Evolutionary conservation across 2,113 vertebrate genomes (phyloP).

Genomic region (Pungitius pungitius): DNA sequence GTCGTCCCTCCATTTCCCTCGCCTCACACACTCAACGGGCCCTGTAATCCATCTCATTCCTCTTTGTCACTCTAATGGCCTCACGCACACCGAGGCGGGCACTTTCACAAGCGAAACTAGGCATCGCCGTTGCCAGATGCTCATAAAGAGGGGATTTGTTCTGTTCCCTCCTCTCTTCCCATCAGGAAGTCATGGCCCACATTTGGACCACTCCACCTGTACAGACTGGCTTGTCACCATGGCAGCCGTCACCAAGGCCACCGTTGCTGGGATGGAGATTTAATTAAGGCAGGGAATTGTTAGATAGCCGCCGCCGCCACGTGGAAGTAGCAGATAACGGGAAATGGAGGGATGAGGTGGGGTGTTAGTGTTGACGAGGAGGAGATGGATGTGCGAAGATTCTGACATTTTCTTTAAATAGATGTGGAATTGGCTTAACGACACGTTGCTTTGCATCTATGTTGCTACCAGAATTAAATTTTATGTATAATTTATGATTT

Average conservation of each 20-base stretch:
- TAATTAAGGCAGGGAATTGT: conserved; percentile 73
- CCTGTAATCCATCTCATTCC: conserved; percentile 63
- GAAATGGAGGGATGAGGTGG: conserved; percentile 48
- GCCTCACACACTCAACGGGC: conserved; percentile 42
- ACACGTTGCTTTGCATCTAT: conserved; percentile 4
- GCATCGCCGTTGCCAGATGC: conserved; percentile 53
- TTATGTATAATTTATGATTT: too few relatives aligned
- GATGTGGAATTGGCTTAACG: background rate
- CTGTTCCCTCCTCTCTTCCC: conserved; percentile 67
- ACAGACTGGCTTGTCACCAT: conserved; percentile 77
- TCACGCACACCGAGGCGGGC: conserved; percentile 45
- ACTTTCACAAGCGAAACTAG: conserved; percentile 63
- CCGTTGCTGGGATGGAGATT: conserved; percentile 69
- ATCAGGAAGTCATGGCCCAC: conserved; percentile 69
- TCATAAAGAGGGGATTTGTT: conserved; percentile 75
- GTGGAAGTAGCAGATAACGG: conserved; percentile 69
- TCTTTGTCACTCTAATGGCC: conserved; percentile 46
- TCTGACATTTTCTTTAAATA: conserved; percentile 21
- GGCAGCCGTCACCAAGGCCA: conserved; percentile 77
- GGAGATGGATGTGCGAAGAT: conserved; percentile 32
- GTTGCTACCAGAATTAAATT: background rate
- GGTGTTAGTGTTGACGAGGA: conserved; percentile 47
- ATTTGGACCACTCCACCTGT: conserved; percentile 79
- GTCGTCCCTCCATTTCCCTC: conserved; percentile 45
- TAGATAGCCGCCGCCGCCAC: conserved; percentile 69